These are phyloP conservation scores for Drosophila falleni DNA, from an alignment of 2,888 invertebrate genomes.

Conservation along the genomic window DNA sequence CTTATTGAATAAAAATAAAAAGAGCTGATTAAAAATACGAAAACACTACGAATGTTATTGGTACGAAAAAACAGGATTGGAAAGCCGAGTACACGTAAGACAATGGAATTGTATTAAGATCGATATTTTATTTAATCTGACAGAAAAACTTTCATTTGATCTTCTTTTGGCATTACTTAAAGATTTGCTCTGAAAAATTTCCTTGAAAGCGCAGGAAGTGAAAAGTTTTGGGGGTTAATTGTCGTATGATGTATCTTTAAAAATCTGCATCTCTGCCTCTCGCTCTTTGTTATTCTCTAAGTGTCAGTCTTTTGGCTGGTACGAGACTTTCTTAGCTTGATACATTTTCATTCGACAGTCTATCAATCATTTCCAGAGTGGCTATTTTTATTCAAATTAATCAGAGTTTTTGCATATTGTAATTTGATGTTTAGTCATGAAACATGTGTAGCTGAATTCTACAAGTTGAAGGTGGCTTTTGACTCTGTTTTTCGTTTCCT, in stretches of 20 bases:
- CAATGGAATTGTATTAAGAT: neutral
- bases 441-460: slow-evolving; percentile 37
- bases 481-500: neutral
- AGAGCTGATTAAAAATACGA: neutral
- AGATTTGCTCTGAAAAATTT: slow-evolving; percentile 5
- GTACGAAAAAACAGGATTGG: neutral
- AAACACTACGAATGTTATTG: too few species aligned
- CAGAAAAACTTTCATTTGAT: neutral
- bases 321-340: slow-evolving; percentile 52
- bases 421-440: too few species aligned
- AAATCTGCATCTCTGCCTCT: slow-evolving; percentile 6
- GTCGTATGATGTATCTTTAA: slow-evolving; percentile 5
- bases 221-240: slow-evolving; percentile 18
- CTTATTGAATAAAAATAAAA: slow-evolving; percentile 3
- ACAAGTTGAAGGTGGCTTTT: slow-evolving; percentile 5
- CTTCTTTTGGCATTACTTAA: neutral
- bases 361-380: slow-evolving; percentile 39
- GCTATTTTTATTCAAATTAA: slow-evolving; percentile 19
- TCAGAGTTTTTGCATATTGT: slow-evolving; percentile 9
- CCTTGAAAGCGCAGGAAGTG: slow-evolving; percentile 15
- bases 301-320: slow-evolving; percentile 18
- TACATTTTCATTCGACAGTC: slow-evolving; percentile 14
- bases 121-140: neutral
- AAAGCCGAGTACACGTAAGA: neutral
- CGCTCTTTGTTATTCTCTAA: neutral